Evolutionary conservation across 2,888 invertebrate genomes (phyloP).

Genomic region (Drosophila sordidapex): DNA sequence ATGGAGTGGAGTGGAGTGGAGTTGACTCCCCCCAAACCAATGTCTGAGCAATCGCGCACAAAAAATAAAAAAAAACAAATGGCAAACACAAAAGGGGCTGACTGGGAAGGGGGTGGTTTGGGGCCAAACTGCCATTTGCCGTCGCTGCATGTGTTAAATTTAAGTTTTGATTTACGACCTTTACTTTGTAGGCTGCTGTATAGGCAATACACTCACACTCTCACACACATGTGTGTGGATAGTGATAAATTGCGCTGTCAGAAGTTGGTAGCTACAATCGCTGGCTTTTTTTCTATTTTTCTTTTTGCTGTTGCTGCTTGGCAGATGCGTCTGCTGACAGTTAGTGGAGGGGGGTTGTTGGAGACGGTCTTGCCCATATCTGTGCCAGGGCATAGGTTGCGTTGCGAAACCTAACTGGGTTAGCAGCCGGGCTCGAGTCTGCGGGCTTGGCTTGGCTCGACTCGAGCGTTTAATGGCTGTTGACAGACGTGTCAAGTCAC

Average conservation of each 20-base stretch:
- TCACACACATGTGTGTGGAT: slow-evolving; percentile 40
- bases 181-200: slow-evolving; percentile 77
- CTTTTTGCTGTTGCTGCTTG: neutral
- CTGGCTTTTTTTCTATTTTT: slow-evolving; percentile 32
- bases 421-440: slow-evolving; percentile 59
- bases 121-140: slow-evolving; percentile 70
- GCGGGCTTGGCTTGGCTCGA: slow-evolving; percentile 22
- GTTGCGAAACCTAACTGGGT: slow-evolving; percentile 68
- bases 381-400: slow-evolving; percentile 72
- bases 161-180: slow-evolving; percentile 83
- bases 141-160: slow-evolving; percentile 80
- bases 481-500: slow-evolving; percentile 81
- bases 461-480: slow-evolving; percentile 79
- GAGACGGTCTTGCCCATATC: slow-evolving; percentile 47
- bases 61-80: slow-evolving; percentile 53
- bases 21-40: neutral
- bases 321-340: slow-evolving; percentile 59
- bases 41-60: slow-evolving; percentile 12
- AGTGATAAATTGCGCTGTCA: slow-evolving; percentile 84
- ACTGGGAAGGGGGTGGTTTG: neutral
- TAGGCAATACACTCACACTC: slow-evolving; percentile 59
- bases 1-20: neutral
- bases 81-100: slow-evolving; percentile 60
- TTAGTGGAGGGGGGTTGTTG: neutral
- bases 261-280: slow-evolving; percentile 79